Conservation (phyloP, 2,797 vertebrate genomes). For the Cossypha niveicapilla region DNA sequence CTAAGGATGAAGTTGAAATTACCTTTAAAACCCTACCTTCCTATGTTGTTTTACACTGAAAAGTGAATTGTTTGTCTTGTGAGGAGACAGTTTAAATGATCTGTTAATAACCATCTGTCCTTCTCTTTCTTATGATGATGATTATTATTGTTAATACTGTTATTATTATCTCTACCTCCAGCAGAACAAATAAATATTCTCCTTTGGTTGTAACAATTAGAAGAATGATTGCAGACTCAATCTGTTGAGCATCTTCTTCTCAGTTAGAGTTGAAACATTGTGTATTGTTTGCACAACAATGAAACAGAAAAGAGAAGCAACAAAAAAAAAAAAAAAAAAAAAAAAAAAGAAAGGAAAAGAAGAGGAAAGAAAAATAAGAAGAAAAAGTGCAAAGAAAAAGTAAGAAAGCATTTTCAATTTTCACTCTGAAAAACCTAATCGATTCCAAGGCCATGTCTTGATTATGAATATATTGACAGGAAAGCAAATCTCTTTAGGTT, state of each 20-base stretch:
- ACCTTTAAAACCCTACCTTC: neutral
- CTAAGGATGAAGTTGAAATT: neutral
- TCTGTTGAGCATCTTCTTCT: neutral
- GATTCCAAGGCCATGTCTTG: neutral
- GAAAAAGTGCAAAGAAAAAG: fast-evolving
- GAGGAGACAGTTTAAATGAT: neutral
- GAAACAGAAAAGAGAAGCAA: neutral
- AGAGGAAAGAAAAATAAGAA: neutral
- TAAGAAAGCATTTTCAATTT: neutral
- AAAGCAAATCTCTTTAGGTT: neutral
- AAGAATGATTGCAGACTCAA: neutral
- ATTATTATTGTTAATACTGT: no score
- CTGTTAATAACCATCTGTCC: neutral
- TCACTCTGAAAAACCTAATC: neutral
- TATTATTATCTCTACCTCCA: neutral
- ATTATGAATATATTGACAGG: neutral
- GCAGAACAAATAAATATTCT: neutral
- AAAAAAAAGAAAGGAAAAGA: no score
- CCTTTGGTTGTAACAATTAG: neutral
- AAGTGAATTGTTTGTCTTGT: neutral
- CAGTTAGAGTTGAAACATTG: neutral
- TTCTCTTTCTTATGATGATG: neutral
- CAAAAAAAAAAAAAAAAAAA: no score
- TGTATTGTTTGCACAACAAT: neutral
- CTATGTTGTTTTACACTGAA: neutral